Evolutionary conservation across 2,113 vertebrate species (phyloP), one percentile per base, ranked within the genome.

Genomic region (Periophthalmus modestus): DNA sequence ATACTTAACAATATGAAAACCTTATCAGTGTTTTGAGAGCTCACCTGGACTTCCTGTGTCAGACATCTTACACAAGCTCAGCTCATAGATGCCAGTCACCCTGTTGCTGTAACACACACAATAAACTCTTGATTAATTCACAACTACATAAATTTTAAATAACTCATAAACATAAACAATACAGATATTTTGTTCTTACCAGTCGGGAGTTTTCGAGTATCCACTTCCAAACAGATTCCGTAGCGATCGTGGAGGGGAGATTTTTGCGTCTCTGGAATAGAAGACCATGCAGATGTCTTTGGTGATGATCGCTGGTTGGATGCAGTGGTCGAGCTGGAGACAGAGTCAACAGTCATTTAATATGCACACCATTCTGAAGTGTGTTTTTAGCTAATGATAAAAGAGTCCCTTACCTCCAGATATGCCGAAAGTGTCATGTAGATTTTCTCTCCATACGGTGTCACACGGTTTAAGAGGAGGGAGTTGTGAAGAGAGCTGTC

Each of bases 241-340:
- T 65, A 99, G 94, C 0, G 97, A 99, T 5, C 98, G 97, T 0
- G 98, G 98, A 0, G 98, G 96, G 0, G 96, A 98, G 83, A 98
- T 96, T 91, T 96, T 98, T 80, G 98, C 95, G 1, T 99, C 98
- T 39, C 98, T 90, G 2, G 98, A 98, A 88, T 98, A 99, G 77
- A 97, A 99, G 78, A 99, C 96, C 98, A 96, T 98, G 79, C 97
- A 98, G 21, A 99, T 95, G 19, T 99, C 98, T 94, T 99, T 99
- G 67, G 97, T 99, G 82, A 99, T 95, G 54, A 99, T 96, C 0
- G 98, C 98, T 0, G 98, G 97, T 90, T 99, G 98, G 90, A 98
- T 99, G 92, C 98, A 99, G 65, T 99, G 97, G 87, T 99, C 98
- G 47, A 99, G 95, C 98, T 99, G 87, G 5, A 83, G 77, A 57